These are phyloP conservation scores for Rotaria macrura DNA, from an alignment of 2,888 invertebrate genomes.

Conservation along the genomic window DNA sequence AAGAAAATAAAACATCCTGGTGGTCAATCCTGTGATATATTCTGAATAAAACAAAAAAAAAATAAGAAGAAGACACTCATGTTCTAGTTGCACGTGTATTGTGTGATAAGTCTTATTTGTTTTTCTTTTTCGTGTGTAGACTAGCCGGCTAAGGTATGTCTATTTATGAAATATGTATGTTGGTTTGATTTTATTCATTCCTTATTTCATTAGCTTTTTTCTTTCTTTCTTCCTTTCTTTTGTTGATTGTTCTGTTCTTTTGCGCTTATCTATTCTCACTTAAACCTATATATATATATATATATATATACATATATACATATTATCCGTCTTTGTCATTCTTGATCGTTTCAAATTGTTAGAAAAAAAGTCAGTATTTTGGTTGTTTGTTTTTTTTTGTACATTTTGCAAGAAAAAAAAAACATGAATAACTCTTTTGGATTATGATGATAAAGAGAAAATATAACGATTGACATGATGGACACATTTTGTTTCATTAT, in stretches of 20 bases:
- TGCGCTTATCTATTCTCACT: not conserved
- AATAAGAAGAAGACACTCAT: not conserved
- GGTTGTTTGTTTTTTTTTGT: not conserved
- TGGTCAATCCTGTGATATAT: not conserved
- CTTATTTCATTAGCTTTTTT: slow-evolving; percentile 11
- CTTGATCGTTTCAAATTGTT: slow-evolving; percentile 8
- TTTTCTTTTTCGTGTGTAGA: not conserved
- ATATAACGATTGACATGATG: slow-evolving; percentile 2
- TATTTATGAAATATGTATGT: slow-evolving; percentile 7
- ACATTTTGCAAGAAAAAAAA: slow-evolving; percentile 4
- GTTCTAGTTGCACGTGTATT: not conserved
- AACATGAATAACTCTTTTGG: not conserved
- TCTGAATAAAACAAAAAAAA: not conserved
- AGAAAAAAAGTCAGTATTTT: not conserved
- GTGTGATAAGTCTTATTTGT: slow-evolving; percentile 8
- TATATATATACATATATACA: not conserved
- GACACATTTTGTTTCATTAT: not conserved
- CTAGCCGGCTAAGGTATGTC: slow-evolving; percentile 7
- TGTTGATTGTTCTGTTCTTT: not conserved
- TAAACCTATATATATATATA: not conserved
- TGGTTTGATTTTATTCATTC: slow-evolving; percentile 8
- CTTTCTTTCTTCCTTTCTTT: not conserved
- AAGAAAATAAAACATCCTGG: too few relatives aligned
- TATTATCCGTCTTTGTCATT: slow-evolving; percentile 12
- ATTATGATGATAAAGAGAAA: not conserved